A percentile compares a stretch with the other conserved stretches of the same genome.
Conservation (phyloP, 2,797 vertebrate genomes). For the Xiphophorus birchmanni region DNA sequence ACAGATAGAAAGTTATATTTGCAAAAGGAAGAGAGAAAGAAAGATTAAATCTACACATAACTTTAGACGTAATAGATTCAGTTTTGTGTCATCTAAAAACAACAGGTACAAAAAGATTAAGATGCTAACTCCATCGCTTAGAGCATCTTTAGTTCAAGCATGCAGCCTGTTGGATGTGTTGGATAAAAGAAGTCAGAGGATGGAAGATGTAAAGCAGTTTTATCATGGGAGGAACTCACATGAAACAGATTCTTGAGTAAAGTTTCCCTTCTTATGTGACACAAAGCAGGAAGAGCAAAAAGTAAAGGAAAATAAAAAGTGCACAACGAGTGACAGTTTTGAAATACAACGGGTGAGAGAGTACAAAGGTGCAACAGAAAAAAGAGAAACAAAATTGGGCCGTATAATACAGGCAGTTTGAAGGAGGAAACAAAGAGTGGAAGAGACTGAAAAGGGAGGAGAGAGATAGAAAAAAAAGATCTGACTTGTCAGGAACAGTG, state of each 20-base stretch:
- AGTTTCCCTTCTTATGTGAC: constrained; percentile 48
- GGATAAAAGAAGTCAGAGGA: constrained; percentile 27
- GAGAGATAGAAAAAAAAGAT: constrained; percentile 43
- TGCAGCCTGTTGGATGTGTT: neutral
- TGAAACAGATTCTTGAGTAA: constrained; percentile 20
- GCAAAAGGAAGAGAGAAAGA: neutral
- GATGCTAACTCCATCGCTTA: neutral
- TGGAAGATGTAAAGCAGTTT: constrained; percentile 28
- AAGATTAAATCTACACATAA: neutral
- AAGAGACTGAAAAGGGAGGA: constrained; percentile 38
- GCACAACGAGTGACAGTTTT: constrained; percentile 44
- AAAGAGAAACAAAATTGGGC: constrained; percentile 46
- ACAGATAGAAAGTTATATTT: too few species aligned
- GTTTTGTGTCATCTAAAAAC: neutral
- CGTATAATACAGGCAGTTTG: constrained; percentile 45
- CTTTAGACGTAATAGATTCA: neutral
- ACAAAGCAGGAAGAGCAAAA: constrained; percentile 23
- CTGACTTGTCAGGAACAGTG: constrained; percentile 63
- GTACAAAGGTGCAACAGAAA: constrained; percentile 46
- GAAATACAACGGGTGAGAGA: constrained; percentile 47
- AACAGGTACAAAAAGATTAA: neutral
- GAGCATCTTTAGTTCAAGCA: neutral
- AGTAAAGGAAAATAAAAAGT: constrained; percentile 30
- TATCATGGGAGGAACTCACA: constrained; percentile 14
- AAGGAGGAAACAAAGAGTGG: constrained; percentile 55